These are phyloP conservation scores for Holotrichia oblita DNA, from an alignment of 1,140 invertebrate species.

Conservation along the genomic window DNA sequence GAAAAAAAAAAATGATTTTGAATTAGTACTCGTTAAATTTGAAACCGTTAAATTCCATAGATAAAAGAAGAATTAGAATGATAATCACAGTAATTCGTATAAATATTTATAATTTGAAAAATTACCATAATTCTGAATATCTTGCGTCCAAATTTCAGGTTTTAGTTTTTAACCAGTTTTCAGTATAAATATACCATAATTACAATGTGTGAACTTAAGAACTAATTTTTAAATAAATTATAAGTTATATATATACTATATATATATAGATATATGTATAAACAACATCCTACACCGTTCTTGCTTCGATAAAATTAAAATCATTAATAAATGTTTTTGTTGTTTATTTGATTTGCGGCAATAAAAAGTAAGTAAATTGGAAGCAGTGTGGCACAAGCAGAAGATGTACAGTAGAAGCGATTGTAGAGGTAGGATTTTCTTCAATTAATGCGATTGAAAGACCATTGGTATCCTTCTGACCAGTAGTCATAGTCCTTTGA, in stretches of 20 bases:
- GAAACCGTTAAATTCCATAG: neutral
- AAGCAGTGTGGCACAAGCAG: slow-evolving; percentile 40
- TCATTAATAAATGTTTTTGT: neutral
- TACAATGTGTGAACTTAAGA: slow-evolving; percentile 27
- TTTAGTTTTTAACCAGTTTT: slow-evolving; percentile 5
- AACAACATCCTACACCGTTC: slow-evolving; percentile 37
- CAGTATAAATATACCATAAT: slow-evolving; percentile 33
- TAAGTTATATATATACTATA: slow-evolving; percentile 28
- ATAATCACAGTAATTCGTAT: neutral
- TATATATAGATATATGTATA: slow-evolving; percentile 23
- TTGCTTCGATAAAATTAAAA: slow-evolving; percentile 13
- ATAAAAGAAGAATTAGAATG: slow-evolving; percentile 6
- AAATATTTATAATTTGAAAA: slow-evolving; percentile 9
- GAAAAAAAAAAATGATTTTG: neutral
- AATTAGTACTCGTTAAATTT: neutral
- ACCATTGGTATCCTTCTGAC: slow-evolving; percentile 50
- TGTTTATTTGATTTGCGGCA: neutral
- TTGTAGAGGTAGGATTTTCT: slow-evolving; percentile 43
- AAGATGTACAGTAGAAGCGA: slow-evolving; percentile 42
- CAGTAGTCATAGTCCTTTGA: slow-evolving; percentile 50
- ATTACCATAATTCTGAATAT: slow-evolving; percentile 18
- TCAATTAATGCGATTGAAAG: slow-evolving; percentile 50
- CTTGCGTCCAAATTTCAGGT: neutral
- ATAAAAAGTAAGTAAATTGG: slow-evolving; percentile 35
- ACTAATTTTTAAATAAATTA: slow-evolving; percentile 34